Base-by-base conservation (phyloP, 1,140 invertebrate species). In the Radopholus similis region DNA sequence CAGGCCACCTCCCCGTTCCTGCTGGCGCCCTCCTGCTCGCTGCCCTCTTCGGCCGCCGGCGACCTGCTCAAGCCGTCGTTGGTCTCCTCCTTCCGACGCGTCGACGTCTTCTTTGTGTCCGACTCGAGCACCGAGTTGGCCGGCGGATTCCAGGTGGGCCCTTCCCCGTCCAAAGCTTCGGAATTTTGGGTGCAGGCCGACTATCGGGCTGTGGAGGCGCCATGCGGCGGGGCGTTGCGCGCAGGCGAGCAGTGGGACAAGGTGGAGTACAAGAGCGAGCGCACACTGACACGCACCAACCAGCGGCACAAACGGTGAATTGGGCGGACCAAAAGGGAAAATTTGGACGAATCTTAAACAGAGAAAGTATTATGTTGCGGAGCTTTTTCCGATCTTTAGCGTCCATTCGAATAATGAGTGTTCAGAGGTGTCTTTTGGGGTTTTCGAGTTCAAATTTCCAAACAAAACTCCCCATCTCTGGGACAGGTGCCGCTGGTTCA, bases 61-160 rank as follows among this genome's bases (percentile, higher is more conserved):
- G 23, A 65, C 32, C 60, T 73, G 28, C n/a, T 71, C n/a, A 68
- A 66, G 30, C 9, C 74, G 4, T 60, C 18, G 11, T 72, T 47
- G 37, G 28, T 63, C 47, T 72, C 51, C 8, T 70, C 76, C 5
- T 71, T 60, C 59, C 51, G 69, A 0, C 53, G 30, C 28, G 65
- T 70, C 35, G 64, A 73, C 38, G 59, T 83, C 3, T 71, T 70
- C 47, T 81, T 80, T 40, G 71, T 67, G 56, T 77, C 78, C 1
- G 78, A 80, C 55, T 47, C 40, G 11, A 62, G 28, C 8, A 62
- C 59, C 21, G 59, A 62, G 47, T 26, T 34, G 13, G 0, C 59
- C 34, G 59, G 59, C 13, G 59, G 59, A 21, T 62, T 62, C 30
- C 18, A 62, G 30, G 59, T 62, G 34, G 34, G 2, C 15, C 8